A percentile compares a stretch with the other conserved stretches of the same genome.
These are phyloP conservation scores for Drosophila phalerata DNA, from an alignment of 2,888 invertebrate genomes.

Conservation along the genomic window DNA sequence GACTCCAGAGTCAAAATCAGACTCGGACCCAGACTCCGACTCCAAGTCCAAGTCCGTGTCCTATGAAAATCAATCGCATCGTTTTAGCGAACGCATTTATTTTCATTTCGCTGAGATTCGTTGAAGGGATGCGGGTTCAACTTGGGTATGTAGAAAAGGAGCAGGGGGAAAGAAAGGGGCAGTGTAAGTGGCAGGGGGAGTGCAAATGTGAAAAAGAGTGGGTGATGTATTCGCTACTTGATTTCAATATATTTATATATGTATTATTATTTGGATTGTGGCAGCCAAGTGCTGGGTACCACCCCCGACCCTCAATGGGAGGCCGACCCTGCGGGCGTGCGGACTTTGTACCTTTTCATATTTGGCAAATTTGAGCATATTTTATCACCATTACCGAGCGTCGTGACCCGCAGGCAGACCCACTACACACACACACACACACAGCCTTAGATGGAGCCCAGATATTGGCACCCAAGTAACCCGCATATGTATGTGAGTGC, in stretches of 20 bases:
- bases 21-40: background rate
- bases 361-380: constrained; percentile 82
- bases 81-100: constrained; percentile 84
- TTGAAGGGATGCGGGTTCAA: constrained; percentile 8
- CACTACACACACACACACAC: constrained; percentile 13
- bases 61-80: constrained; percentile 84
- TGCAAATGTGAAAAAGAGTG: background rate
- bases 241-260: constrained; percentile 66
- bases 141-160: background rate
- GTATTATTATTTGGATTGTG: constrained; percentile 64
- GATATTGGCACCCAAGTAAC: constrained; percentile 67
- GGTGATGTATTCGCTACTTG: constrained; percentile 50
- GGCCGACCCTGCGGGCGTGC: constrained; percentile 51
- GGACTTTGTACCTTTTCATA: constrained; percentile 76
- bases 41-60: constrained; percentile 17
- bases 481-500: constrained; percentile 52
- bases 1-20: background rate
- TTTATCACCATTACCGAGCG: constrained; percentile 81
- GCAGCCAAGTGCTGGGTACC: constrained; percentile 33
- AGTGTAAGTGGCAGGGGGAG: background rate
- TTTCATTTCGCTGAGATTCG: constrained; percentile 81
- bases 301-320: background rate
- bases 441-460: constrained; percentile 26
- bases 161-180: background rate
- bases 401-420: constrained; percentile 71